Evolutionary conservation across 2,888 invertebrate species (phyloP).

Genomic region (Serrognathus titanus): DNA sequence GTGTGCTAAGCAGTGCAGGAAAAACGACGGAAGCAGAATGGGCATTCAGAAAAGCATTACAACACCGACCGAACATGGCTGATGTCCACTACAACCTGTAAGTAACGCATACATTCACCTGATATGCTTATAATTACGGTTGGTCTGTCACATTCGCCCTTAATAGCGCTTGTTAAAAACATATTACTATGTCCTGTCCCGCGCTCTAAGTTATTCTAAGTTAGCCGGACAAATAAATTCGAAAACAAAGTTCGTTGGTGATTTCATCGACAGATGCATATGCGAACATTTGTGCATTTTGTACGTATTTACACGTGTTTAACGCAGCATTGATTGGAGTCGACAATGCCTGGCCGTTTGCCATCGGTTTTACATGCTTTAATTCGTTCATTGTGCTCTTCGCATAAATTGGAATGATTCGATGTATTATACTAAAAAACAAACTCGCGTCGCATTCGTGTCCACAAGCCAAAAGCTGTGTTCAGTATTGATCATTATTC

Average conservation of each 20-base stretch:
- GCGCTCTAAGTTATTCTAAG: background rate
- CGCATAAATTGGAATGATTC: background rate
- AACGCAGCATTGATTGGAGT: slow-evolving; percentile 17
- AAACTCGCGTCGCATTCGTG: no score
- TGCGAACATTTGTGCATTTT: slow-evolving; percentile 4
- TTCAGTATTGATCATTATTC: no score
- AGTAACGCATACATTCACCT: slow-evolving; percentile 54
- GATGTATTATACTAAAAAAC: no score
- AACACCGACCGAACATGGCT: slow-evolving; percentile 93
- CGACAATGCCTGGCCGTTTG: slow-evolving; percentile 3
- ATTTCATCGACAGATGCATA: background rate
- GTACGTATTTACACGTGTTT: slow-evolving; percentile 17
- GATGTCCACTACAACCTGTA: slow-evolving; percentile 98
- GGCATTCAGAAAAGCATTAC: slow-evolving; percentile 87
- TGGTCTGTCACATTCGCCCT: background rate
- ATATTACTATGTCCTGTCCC: slow-evolving; percentile 10
- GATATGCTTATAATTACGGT: background rate
- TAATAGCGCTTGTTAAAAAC: slow-evolving; percentile 15
- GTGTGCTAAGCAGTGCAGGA: slow-evolving; percentile 88
- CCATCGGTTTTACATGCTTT: background rate
- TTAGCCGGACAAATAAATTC: background rate
- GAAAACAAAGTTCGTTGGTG: background rate
- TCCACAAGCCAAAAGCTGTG: no score
- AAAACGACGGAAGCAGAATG: slow-evolving; percentile 84
- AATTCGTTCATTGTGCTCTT: slow-evolving; percentile 1